Base-by-base conservation (phyloP, 2,113 vertebrate genomes). In the Crotalus tigris region DNA sequence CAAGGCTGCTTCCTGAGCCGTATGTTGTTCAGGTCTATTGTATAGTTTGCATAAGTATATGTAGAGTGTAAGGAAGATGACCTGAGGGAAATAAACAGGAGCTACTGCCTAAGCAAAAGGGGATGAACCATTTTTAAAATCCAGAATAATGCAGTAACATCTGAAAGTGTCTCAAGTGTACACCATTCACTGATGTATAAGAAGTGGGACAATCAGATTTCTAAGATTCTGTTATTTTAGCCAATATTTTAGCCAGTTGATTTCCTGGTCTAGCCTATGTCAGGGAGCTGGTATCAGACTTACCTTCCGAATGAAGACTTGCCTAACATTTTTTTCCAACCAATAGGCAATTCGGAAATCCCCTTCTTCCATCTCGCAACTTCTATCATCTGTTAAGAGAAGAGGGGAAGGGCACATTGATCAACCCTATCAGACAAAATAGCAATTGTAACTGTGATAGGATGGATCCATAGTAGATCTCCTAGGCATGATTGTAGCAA, bases 241-340 rank as follows among this genome's bases (percentile, higher is more conserved):
- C 33, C 33, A 46, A 46, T 81, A 81, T 81, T 81, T 81, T 21
- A 81, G 69, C 33, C 33, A 46, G 17, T 21, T 81, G 75, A 81
- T 81, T 81, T 33, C 33, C 17, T 81, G 15, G 2, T 81, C 33
- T 21, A 6, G 15, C 69, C 69, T 81, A 81, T 2, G 6, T 17
- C n/a, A 17, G 15, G 17, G 75, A 15, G 33, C 17, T 81, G 75
- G 33, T 39, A 9, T 75, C 29, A 5, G 29, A 4, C 17, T 97
- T 94, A 98, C 99, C 98, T 99, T 99, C 64, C 98, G 98, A 95
- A 99, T 99, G 96, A 99, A 99, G 85, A 97, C 61, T 2, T 99
- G 99, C 0, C 99, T 97, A 87, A 99, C 96, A 87, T 96, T 98
- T 92, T 95, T 92, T 94, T 97, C 98, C 0, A 98, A 98, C 98